Evolutionary conservation across 2,888 invertebrate species (phyloP).

Genomic region (Cataglyphis rosenhaueri): DNA sequence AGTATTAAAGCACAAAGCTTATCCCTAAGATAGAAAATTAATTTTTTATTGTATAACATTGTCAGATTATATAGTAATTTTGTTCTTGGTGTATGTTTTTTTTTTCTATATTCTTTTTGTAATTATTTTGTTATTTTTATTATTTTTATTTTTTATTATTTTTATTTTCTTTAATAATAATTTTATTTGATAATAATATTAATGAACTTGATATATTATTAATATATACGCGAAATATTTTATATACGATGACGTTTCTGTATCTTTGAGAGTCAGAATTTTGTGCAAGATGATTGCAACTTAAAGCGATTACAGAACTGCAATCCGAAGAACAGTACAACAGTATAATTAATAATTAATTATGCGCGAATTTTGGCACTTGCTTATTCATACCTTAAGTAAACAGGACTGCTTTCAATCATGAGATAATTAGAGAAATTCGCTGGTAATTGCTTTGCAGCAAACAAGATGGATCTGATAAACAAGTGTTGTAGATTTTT

Average conservation of each 20-base stretch:
- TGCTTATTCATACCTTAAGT: constrained; percentile 5
- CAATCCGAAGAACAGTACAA: not conserved
- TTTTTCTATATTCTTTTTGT: not conserved
- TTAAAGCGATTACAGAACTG: not conserved
- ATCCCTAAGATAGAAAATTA: not conserved
- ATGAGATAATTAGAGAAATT: constrained; percentile 40
- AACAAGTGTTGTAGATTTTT: not conserved
- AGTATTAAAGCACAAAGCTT: not conserved
- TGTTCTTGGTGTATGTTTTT: not conserved
- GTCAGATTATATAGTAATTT: not conserved
- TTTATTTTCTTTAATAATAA: not conserved
- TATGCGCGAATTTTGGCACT: not conserved
- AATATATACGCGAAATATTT: not conserved
- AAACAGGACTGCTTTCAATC: constrained; percentile 8
- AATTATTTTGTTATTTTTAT: not conserved
- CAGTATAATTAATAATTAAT: constrained; percentile 47
- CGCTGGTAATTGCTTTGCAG: constrained; percentile 28
- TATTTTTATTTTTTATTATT: not conserved
- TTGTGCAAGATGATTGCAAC: not conserved
- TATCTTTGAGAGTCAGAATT: not conserved
- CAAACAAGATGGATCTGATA: not conserved
- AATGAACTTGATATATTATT: not conserved
- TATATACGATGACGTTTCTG: not conserved
- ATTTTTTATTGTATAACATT: not conserved
- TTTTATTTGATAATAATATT: not conserved